Conservation (phyloP, 1,140 invertebrate species). For the Micrasema minimum region DNA sequence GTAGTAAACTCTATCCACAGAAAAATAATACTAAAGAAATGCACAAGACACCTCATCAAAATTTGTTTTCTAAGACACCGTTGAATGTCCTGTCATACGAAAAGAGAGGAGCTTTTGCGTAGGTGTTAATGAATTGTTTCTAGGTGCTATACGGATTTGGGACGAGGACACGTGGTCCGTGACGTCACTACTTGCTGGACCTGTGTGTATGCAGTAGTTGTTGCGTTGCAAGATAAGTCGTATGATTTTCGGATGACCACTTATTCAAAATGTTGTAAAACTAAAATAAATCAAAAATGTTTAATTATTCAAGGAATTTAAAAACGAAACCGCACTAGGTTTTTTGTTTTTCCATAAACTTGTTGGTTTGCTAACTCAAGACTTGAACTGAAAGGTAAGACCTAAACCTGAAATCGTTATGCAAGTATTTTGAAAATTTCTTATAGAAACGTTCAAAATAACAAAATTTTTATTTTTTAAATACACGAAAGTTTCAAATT, state of each 20-base stretch:
- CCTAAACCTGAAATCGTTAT: too few relatives aligned
- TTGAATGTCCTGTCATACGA: not conserved
- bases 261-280: not conserved
- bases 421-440: too few relatives aligned
- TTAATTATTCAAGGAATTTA: too few relatives aligned
- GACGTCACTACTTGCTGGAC: slow-evolving; percentile 46
- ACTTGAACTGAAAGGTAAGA: too few relatives aligned
- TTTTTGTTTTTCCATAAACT: not conserved
- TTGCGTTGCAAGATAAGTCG: slow-evolving; percentile 26
- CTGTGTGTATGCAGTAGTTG: slow-evolving; percentile 26
- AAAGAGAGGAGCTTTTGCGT: not conserved
- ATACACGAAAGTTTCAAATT: too few relatives aligned
- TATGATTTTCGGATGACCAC: slow-evolving; percentile 21
- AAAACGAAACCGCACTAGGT: too few relatives aligned
- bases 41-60: slow-evolving; percentile 2
- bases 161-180: slow-evolving; percentile 50
- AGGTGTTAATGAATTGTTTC: not conserved
- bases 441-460: too few relatives aligned
- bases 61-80: not conserved
- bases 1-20: slow-evolving; percentile 43
- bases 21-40: not conserved
- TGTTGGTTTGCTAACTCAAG: not conserved
- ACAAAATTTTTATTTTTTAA: too few relatives aligned
- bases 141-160: not conserved
- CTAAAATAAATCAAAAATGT: not conserved